Evolutionary conservation across 2,888 invertebrate genomes (phyloP), one percentile per base, ranked within the genome.

Genomic region (Rhamphomyia laevipes): DNA sequence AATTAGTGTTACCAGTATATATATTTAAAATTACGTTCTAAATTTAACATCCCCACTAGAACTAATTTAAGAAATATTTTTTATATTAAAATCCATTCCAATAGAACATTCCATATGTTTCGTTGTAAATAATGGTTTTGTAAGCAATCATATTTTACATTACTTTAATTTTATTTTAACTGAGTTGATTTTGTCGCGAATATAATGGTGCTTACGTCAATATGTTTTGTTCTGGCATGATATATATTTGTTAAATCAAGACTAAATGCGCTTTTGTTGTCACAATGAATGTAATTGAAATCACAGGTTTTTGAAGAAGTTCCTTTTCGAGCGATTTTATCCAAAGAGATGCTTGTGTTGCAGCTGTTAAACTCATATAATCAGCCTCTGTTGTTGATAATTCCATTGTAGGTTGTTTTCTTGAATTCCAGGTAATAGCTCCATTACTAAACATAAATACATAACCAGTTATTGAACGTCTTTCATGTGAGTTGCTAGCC

Each of bases 321-420:
- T 54, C 51, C 7, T n/a, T n/a, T n/a, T n/a, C n/a, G n/a, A n/a
- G n/a, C n/a, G n/a, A n/a, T n/a, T n/a, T n/a, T n/a, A n/a, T n/a
- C n/a, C n/a, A n/a, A n/a, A n/a, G n/a, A n/a, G n/a, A n/a, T n/a
- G n/a, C n/a, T n/a, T n/a, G n/a, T n/a, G n/a, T n/a, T n/a, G n/a
- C n/a, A n/a, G n/a, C n/a, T n/a, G n/a, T n/a, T n/a, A n/a, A n/a
- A n/a, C n/a, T n/a, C n/a, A n/a, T n/a, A n/a, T n/a, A n/a, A n/a
- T n/a, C n/a, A n/a, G n/a, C n/a, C n/a, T n/a, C 55, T 2, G 53
- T 48, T 10, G 51, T 51, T 12, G 53, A 53, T 13, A 55, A 46
- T 1, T 53, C 50, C 0, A 55, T 49, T 31, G 52, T 53, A 13
- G 44, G 35, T 18, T 54, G 53, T 33, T 38, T 38, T 38, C 3